phyloP scores from a whole-genome alignment of 1,140 invertebrate genomes.

The Kradibia gibbosae region DNA sequence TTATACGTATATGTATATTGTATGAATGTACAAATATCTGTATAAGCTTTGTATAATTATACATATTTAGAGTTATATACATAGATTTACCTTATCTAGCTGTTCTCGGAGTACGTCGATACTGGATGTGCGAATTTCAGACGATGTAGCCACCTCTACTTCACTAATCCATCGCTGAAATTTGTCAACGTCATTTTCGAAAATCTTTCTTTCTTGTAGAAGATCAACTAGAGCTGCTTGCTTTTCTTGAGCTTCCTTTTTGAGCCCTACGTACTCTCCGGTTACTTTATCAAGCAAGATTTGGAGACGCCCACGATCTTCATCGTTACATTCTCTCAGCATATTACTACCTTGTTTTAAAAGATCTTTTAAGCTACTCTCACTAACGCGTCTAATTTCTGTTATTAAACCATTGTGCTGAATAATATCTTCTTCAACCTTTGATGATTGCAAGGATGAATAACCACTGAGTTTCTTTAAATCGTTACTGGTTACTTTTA shows the following conservation, averaged over 20 bases:
- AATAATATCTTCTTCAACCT: constrained; percentile 84
- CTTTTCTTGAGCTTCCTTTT: constrained; percentile 82
- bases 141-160: constrained; percentile 86
- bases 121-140: constrained; percentile 83
- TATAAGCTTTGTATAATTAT: too few relatives aligned
- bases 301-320: constrained; percentile 79
- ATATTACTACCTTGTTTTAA: constrained; percentile 83
- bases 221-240: constrained; percentile 81
- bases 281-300: constrained; percentile 79
- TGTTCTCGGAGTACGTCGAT: constrained; percentile 89
- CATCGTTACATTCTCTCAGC: constrained; percentile 85
- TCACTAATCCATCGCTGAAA: constrained; percentile 90
- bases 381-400: constrained; percentile 85
- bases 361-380: constrained; percentile 82
- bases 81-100: constrained; percentile 77
- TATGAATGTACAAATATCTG: too few relatives aligned
- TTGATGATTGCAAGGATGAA: constrained; percentile 80
- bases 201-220: constrained; percentile 82
- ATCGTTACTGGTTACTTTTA: constrained; percentile 83
- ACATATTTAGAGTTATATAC: too few relatives aligned
- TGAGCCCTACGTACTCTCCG: constrained; percentile 80
- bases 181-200: constrained; percentile 86
- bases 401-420: constrained; percentile 82
- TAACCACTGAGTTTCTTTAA: constrained; percentile 83
- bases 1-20: too few relatives aligned